Evolutionary conservation across 2,113 vertebrate genomes (phyloP), one percentile per base, ranked within the genome.

Genomic region (Pterocles burchelli): DNA sequence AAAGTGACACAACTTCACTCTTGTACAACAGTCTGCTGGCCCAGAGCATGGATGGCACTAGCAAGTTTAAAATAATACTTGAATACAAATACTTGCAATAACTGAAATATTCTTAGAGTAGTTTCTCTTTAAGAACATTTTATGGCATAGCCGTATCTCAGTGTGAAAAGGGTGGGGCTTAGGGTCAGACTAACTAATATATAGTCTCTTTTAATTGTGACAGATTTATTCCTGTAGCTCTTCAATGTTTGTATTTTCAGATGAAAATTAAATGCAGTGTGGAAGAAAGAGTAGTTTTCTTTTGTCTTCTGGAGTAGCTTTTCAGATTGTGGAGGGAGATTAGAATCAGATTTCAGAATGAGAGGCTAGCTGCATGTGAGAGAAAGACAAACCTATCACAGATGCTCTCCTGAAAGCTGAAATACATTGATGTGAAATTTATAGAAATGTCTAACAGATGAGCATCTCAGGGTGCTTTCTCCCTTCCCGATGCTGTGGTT

Each of bases 181-280:
- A 89, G 71, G 49, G 62, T 76, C 74, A 62, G 24, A 24, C 17
- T 94, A 54, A 63, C n/a, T 21, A 94, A 19, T 17, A 51, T 65
- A 36, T 76, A 52, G 85, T 85, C 12, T n/a, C 24, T 97, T 91
- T 93, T 91, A 87, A 85, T 96, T 90, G 41, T 89, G 90, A 94
- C 8, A 28, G 51, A 86, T 94, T 95, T 97, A 96, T 96, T 96
- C 73, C 36, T 92, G 90, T 90, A 49, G 88, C 31, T 94, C 77
- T 89, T 74, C 66, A 68, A 26, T 74, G 70, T 88, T 96, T 97
- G 66, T 83, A 33, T 95, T 97, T 97, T 96, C 88, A 81, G 67
- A 38, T 93, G 85, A 92, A 94, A 73, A 28, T 84, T 82, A 79
- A 88, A 82, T 0, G 1, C 22, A 74, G 51, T 46, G 61, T 28